Evolutionary conservation across 2,888 invertebrate genomes (phyloP).

Genomic region (Anarsia innoxiella): DNA sequence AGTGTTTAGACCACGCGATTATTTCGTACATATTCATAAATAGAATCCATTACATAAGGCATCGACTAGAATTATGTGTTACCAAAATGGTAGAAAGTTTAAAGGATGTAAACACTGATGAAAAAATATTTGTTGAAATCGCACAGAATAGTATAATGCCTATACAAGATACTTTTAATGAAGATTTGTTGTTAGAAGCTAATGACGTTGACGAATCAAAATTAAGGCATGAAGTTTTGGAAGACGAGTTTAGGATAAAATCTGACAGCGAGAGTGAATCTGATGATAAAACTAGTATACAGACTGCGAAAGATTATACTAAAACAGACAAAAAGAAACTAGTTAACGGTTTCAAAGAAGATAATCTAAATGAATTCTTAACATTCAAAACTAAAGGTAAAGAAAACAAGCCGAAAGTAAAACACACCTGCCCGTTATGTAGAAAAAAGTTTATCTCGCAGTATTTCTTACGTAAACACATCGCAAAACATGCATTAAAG

Average conservation of each 20-base stretch:
- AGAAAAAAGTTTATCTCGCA: slow-evolving; percentile 55
- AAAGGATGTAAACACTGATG: slow-evolving; percentile 24
- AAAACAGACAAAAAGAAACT: slow-evolving; percentile 19
- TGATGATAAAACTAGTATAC: no score
- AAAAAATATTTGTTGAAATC: slow-evolving; percentile 53
- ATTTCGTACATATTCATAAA: slow-evolving; percentile 49
- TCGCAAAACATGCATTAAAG: slow-evolving; percentile 40
- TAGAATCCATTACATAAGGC: slow-evolving; percentile 39
- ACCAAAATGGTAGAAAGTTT: slow-evolving; percentile 42
- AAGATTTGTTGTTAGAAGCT: slow-evolving; percentile 26
- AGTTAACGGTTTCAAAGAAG: slow-evolving; percentile 38
- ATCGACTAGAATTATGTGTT: slow-evolving; percentile 46
- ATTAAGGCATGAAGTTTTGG: slow-evolving; percentile 47
- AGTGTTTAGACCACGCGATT: slow-evolving; percentile 50
- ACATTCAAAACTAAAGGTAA: slow-evolving; percentile 38
- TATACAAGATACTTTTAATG: slow-evolving; percentile 26
- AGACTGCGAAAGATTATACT: background rate
- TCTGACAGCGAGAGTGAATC: slow-evolving; percentile 28
- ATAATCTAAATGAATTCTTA: slow-evolving; percentile 50
- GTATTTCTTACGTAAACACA: slow-evolving; percentile 51
- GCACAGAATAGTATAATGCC: slow-evolving; percentile 43
- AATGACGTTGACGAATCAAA: slow-evolving; percentile 36
- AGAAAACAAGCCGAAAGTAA: slow-evolving; percentile 22
- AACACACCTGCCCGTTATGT: slow-evolving; percentile 51
- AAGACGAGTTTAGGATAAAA: slow-evolving; percentile 58